Conservation (phyloP, 2,888 invertebrate species). For the Serripes groenlandicus region DNA sequence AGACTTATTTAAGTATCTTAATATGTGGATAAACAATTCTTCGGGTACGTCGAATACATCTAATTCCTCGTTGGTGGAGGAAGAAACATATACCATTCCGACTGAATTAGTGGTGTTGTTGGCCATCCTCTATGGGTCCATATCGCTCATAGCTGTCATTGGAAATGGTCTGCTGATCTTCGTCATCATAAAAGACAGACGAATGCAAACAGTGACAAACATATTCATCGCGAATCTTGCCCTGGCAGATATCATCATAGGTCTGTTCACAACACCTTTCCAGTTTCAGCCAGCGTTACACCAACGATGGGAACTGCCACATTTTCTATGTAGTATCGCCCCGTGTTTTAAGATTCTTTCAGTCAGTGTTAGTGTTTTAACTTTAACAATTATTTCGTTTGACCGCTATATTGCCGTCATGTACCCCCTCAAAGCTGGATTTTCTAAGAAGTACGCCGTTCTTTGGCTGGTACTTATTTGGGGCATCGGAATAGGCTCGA, state of each 20-base stretch:
- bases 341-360: slow-evolving; percentile 95
- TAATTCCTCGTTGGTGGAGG: neutral
- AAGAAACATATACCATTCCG: slow-evolving; percentile 91
- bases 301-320: slow-evolving; percentile 94
- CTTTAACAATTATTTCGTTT: slow-evolving; percentile 94
- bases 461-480: slow-evolving; percentile 92
- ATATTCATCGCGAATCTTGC: slow-evolving; percentile 95
- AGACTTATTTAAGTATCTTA: slow-evolving; percentile 3
- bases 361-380: slow-evolving; percentile 96
- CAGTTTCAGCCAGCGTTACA: slow-evolving; percentile 95
- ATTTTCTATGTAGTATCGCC: slow-evolving; percentile 95
- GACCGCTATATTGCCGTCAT: slow-evolving; percentile 91
- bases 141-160: slow-evolving; percentile 93
- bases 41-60: neutral
- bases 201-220: slow-evolving; percentile 94
- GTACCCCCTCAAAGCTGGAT: slow-evolving; percentile 88
- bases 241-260: slow-evolving; percentile 94
- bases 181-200: slow-evolving; percentile 91
- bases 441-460: slow-evolving; percentile 91
- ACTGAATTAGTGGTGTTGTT: slow-evolving; percentile 91
- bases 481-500: slow-evolving; percentile 89
- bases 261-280: slow-evolving; percentile 94
- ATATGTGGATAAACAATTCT: slow-evolving; percentile 6
- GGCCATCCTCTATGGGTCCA: slow-evolving; percentile 93
- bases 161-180: slow-evolving; percentile 95